Evolutionary conservation across 2,797 vertebrate genomes (phyloP).

Genomic region (Dermochelys coriacea): DNA sequence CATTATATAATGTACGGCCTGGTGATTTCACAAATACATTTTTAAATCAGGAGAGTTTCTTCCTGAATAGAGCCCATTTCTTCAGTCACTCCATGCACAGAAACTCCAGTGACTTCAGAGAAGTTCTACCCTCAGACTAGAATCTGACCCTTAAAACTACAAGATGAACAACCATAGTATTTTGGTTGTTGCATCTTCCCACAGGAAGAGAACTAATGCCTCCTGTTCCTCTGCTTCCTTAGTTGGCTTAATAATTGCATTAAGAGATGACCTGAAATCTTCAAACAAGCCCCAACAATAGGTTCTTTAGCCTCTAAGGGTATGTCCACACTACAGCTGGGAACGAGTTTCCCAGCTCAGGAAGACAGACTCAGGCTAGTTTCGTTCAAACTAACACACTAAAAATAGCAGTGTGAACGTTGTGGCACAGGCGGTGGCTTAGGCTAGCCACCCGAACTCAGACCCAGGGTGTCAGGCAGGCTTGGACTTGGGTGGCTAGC

Average conservation of each 20-base stretch:
- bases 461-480: neutral
- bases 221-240: neutral
- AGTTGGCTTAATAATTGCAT: rapidly evolving
- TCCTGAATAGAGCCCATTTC: neutral
- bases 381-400: neutral
- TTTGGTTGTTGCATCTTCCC: neutral
- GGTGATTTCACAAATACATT: neutral
- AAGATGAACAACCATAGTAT: neutral
- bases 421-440: neutral
- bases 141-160: neutral
- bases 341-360: neutral
- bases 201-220: neutral
- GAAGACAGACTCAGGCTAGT: neutral
- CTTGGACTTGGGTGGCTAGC: neutral
- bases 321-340: neutral
- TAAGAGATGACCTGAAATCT: neutral
- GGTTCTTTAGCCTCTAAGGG: neutral
- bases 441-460: neutral
- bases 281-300: neutral
- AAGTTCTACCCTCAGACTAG: neutral
- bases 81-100: neutral
- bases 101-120: neutral
- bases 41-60: neutral
- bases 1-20: neutral
- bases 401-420: neutral